Conservation (phyloP, 1,140 invertebrate genomes). For the Ptiloglossa arizonensis region DNA sequence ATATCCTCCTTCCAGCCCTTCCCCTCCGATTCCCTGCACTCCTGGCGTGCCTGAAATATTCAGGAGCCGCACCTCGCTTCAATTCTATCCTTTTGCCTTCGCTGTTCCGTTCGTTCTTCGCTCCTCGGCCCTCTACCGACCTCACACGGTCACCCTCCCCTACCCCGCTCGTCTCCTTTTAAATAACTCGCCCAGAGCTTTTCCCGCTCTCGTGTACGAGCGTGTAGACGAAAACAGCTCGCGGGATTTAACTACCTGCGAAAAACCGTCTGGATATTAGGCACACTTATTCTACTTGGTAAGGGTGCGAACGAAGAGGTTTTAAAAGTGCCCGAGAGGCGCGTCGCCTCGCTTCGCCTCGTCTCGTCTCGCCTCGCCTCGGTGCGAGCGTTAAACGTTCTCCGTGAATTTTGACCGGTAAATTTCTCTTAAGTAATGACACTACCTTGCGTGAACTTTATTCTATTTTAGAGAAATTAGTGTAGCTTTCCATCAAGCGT, state of each 20-base stretch:
- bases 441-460: too few species aligned
- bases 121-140: neutral
- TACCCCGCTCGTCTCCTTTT: constrained; percentile 5
- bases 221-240: neutral
- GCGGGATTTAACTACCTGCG: neutral
- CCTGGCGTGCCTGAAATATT: constrained; percentile 68
- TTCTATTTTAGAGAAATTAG: too few species aligned
- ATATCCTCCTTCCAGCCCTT: constrained; percentile 55
- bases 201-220: neutral
- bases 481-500: too few species aligned
- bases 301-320: neutral
- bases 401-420: too few species aligned
- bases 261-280: neutral
- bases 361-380: too few species aligned
- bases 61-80: constrained; percentile 53
- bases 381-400: too few species aligned
- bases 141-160: neutral
- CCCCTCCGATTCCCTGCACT: constrained; percentile 7
- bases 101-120: constrained; percentile 24
- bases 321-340: neutral
- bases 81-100: constrained; percentile 49
- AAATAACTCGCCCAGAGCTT: constrained; percentile 17
- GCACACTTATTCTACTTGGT: neutral
- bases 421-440: too few species aligned
- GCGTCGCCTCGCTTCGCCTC: too few species aligned